phyloP scores from a whole-genome alignment of 2,888 invertebrate species.

The Cerastoderma edule region DNA sequence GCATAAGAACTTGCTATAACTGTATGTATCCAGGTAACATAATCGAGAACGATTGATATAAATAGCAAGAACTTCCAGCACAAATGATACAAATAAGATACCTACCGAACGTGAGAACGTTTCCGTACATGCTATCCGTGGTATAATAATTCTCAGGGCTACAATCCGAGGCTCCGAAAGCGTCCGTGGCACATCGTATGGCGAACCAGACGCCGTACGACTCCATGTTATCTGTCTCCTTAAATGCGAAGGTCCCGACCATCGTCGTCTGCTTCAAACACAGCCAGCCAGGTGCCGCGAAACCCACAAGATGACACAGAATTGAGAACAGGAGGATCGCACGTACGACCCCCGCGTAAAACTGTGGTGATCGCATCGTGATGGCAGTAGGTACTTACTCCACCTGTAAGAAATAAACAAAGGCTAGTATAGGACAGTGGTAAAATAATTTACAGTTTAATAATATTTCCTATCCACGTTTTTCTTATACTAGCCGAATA shows the following conservation, averaged over 20 bases:
- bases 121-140: conserved; percentile 11
- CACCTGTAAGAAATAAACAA: neutral
- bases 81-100: neutral
- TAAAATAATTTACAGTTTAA: too few relatives aligned
- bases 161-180: neutral
- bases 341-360: conserved; percentile 18
- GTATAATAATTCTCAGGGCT: conserved; percentile 21
- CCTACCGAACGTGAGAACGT: conserved; percentile 3
- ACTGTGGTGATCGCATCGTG: conserved; percentile 15
- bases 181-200: neutral
- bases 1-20: too few relatives aligned
- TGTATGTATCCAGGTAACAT: too few relatives aligned
- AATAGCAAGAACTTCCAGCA: neutral
- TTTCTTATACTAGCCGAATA: too few relatives aligned
- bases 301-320: conserved; percentile 12
- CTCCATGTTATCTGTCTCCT: conserved; percentile 5
- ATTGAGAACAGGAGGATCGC: conserved; percentile 14
- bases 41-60: too few relatives aligned
- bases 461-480: too few relatives aligned
- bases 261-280: conserved; percentile 4
- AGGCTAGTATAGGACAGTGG: too few relatives aligned
- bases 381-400: neutral
- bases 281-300: conserved; percentile 20
- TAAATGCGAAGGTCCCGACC: conserved; percentile 10
- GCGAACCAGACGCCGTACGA: conserved; percentile 20